Percentiles rank a stretch among this genome's conserved stretches.
Evolutionary conservation across 2,888 invertebrate genomes (phyloP).

Genomic region (Caenorhabditis sulstoni): DNA sequence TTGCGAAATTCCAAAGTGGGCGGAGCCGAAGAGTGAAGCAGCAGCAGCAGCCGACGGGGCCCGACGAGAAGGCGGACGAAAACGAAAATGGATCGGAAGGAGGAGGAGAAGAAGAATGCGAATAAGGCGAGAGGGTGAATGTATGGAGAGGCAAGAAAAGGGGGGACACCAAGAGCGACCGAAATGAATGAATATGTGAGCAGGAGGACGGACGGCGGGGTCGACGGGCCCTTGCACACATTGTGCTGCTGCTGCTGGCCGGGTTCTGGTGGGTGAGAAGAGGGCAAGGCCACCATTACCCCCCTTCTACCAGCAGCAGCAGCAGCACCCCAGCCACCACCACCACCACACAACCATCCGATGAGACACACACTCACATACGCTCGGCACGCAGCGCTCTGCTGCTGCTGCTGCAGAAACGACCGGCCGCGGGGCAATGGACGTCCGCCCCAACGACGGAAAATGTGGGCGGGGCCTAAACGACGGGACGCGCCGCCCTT

Average conservation of each 20-base stretch:
- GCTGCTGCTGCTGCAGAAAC: too few relatives aligned
- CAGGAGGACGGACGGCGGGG: constrained; percentile 19
- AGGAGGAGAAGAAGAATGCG: constrained; percentile 13
- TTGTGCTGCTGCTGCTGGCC: background rate
- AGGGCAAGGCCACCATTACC: constrained; percentile 32
- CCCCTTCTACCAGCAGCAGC: constrained; percentile 21
- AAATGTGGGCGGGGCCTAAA: constrained; percentile 33
- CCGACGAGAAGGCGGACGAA: too few relatives aligned
- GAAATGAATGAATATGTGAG: constrained; percentile 56
- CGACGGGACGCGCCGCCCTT: constrained; percentile 7
- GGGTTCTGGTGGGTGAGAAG: constrained; percentile 9
- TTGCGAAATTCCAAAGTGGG: constrained; percentile 26
- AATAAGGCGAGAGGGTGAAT: background rate
- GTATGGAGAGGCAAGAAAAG: constrained; percentile 16
- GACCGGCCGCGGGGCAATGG: too few relatives aligned
- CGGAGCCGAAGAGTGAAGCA: background rate
- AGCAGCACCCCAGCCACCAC: too few relatives aligned
- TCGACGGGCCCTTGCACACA: background rate
- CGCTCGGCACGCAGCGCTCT: too few relatives aligned
- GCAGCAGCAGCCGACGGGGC: too few relatives aligned
- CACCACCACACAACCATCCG: too few relatives aligned
- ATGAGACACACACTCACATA: constrained; percentile 41
- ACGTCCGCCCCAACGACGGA: constrained; percentile 9
- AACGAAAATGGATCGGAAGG: background rate
- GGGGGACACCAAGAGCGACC: constrained; percentile 4